These are phyloP conservation scores for Heterodera carotae DNA, from an alignment of 1,140 invertebrate species.

Conservation along the genomic window DNA sequence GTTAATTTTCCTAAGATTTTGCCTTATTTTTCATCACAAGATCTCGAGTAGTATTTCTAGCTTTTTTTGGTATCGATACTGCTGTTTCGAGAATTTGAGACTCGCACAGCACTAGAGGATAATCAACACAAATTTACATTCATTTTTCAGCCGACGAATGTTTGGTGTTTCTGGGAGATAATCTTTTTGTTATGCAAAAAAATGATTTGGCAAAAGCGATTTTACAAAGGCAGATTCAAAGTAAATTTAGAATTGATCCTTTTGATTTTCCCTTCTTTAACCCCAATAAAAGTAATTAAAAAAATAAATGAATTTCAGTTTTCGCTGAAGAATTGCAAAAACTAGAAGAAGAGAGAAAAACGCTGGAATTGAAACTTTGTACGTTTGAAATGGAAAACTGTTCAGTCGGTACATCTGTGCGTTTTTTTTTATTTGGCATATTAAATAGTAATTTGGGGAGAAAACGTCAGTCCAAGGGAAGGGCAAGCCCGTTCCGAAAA, in stretches of 20 bases:
- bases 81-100: no score
- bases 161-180: conserved; percentile 43
- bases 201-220: conserved; percentile 26
- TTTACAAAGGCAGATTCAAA: conserved; percentile 30
- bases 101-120: no score
- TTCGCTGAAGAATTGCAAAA: no score
- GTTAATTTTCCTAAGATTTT: no score
- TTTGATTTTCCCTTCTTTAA: conserved; percentile 8
- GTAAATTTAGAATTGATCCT: conserved; percentile 27
- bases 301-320: no score
- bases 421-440: conserved; percentile 13
- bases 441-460: no score
- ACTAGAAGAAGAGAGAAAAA: no score
- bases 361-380: conserved; percentile 1
- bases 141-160: conserved; percentile 19
- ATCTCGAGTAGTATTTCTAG: no score
- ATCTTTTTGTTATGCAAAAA: conserved; percentile 41
- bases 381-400: background rate
- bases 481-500: no score
- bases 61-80: no score
- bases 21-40: background rate
- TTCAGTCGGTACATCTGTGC: background rate
- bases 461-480: no score
- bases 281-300: background rate
- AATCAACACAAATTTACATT: background rate